phyloP scores from a whole-genome alignment of 2,888 invertebrate species.

The Rhogogaster chlorosoma region DNA sequence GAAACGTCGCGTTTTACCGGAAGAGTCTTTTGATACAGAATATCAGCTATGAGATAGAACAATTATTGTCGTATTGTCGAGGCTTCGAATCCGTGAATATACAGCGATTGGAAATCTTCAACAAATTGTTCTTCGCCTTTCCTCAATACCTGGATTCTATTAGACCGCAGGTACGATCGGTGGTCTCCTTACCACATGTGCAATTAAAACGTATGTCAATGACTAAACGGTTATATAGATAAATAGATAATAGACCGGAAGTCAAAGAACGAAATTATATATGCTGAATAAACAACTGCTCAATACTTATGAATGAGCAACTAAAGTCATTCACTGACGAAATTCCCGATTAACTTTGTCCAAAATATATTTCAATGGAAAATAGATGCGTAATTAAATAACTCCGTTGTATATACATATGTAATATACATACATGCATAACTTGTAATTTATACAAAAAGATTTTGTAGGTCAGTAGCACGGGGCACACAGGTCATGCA shows the following conservation, averaged over 20 bases:
- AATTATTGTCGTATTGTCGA: background rate
- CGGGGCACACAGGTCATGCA: background rate
- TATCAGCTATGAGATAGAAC: background rate
- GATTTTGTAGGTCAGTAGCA: constrained; percentile 21
- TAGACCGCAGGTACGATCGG: background rate
- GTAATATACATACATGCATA: background rate
- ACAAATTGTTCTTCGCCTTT: background rate
- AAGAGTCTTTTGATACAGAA: background rate
- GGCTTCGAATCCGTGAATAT: background rate
- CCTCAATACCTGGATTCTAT: too few species aligned
- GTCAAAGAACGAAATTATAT: background rate
- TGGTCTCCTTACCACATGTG: background rate
- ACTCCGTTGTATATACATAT: background rate
- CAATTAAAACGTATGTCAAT: too few species aligned
- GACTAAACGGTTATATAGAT: background rate
- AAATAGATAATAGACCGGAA: background rate
- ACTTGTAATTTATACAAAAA: background rate
- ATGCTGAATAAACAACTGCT: background rate
- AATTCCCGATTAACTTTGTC: constrained; percentile 62
- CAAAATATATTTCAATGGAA: constrained; percentile 63
- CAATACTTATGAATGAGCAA: background rate
- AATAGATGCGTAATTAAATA: constrained; percentile 48
- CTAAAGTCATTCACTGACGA: background rate
- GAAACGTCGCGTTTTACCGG: constrained; percentile 1
- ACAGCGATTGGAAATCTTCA: background rate